Evolutionary conservation across 2,888 invertebrate genomes (phyloP).

Genomic region (Phytoseiulus persimilis): DNA sequence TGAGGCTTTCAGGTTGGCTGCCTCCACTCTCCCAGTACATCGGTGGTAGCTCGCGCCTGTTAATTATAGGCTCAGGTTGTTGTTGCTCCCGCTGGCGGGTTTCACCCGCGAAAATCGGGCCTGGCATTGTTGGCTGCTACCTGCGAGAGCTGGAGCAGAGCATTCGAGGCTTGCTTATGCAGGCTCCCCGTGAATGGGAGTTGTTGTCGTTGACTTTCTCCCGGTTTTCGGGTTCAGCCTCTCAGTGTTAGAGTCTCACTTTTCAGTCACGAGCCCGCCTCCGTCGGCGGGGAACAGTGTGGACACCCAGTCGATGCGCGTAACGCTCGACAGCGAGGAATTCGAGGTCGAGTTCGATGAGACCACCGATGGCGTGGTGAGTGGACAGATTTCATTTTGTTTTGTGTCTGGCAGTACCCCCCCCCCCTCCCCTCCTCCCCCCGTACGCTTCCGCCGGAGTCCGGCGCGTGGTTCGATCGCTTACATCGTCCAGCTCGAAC

Average conservation of each 20-base stretch:
- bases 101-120: not conserved
- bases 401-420: not conserved
- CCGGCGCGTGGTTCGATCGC: too few relatives aligned
- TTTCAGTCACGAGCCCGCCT: constrained; percentile 9
- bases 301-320: not conserved
- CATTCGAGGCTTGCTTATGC: too few relatives aligned
- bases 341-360: constrained; percentile 36
- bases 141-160: too few relatives aligned
- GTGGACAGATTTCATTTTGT: not conserved
- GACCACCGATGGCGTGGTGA: constrained; percentile 27
- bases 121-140: not conserved
- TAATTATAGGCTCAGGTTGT: not conserved
- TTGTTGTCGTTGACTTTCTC: too few relatives aligned
- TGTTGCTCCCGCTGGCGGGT: not conserved
- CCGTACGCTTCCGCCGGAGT: too few relatives aligned
- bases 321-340: constrained; percentile 32
- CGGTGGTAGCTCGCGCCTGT: not conserved
- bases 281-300: constrained; percentile 36
- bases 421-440: not conserved
- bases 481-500: too few relatives aligned
- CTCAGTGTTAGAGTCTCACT: not conserved
- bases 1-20: not conserved
- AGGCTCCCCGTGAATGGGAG: too few relatives aligned
- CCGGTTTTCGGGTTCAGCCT: too few relatives aligned
- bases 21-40: not conserved